Base-by-base conservation (phyloP, 53 echinoderm and acorn worm genomes). In the Echinarachnius parma region DNA sequence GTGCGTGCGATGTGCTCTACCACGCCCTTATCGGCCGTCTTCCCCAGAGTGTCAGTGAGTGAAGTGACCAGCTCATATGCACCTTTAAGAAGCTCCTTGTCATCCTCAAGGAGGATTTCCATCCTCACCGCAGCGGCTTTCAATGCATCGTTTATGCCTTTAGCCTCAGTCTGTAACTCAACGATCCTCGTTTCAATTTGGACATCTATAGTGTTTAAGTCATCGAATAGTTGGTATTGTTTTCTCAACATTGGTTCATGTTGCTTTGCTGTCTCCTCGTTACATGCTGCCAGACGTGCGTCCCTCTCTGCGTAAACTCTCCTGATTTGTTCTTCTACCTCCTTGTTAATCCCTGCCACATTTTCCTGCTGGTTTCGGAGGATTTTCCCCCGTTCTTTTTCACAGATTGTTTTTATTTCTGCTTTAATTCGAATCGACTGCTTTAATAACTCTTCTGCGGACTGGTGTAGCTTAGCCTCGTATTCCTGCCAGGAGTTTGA, bases 291-390 rank as follows among this genome's bases (percentile, higher is more conserved):
- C 31, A 3, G 63, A 37, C 26, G 25, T 26, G 35, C 35, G 20
- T 37, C 23, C 5, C 63, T 63, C 42, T 63, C 26, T 9, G 21
- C 63, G 25, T 63, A n/a, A n/a, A n/a, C n/a, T n/a, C n/a, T n/a
- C n/a, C n/a, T n/a, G n/a, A n/a, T n/a, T n/a, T n/a, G n/a, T n/a
- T n/a, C n/a, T n/a, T n/a, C n/a, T n/a, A n/a, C n/a, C n/a, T n/a
- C n/a, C n/a, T n/a, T n/a, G n/a, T n/a, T n/a, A n/a, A n/a, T n/a
- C n/a, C n/a, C n/a, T n/a, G n/a, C n/a, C n/a, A n/a, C n/a, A n/a
- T n/a, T n/a, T n/a, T n/a, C n/a, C n/a, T n/a, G n/a, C n/a, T n/a
- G n/a, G n/a, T n/a, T n/a, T n/a, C n/a, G n/a, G n/a, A n/a, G n/a
- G n/a, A n/a, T n/a, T n/a, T n/a, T n/a, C n/a, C n/a, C n/a, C n/a